A percentile compares a stretch with the other conserved stretches of the same genome.
Evolutionary conservation across 2,888 invertebrate genomes (phyloP).

Genomic region (Harpalus rufipes): DNA sequence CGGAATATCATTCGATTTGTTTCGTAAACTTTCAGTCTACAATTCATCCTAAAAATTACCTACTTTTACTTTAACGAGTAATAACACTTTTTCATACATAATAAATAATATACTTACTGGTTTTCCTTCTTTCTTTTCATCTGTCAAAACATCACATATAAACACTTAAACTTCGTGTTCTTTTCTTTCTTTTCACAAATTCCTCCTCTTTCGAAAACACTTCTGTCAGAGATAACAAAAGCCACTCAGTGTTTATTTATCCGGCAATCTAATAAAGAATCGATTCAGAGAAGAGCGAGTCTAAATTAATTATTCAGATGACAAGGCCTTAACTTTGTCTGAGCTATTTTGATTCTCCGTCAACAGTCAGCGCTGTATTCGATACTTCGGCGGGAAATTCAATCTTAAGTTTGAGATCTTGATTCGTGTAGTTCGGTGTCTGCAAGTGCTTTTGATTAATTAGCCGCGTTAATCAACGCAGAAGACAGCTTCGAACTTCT

Average conservation of each 20-base stretch:
- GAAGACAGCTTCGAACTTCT: conserved; percentile 1
- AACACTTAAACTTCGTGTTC: neutral
- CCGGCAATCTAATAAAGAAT: conserved; percentile 41
- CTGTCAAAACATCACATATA: neutral
- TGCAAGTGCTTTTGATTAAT: conserved; percentile 55
- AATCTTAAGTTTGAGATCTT: conserved; percentile 30
- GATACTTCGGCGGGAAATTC: neutral
- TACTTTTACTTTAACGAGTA: too few species aligned
- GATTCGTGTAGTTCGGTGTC: conserved; percentile 30
- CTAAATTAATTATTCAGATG: conserved; percentile 42
- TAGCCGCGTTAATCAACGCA: conserved; percentile 47
- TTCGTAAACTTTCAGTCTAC: too few species aligned
- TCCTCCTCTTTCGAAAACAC: neutral
- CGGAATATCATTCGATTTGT: too few species aligned
- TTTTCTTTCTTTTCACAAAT: neutral
- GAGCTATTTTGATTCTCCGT: conserved; percentile 21
- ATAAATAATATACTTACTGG: too few species aligned
- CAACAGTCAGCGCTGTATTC: neutral
- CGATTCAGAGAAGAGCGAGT: conserved; percentile 16
- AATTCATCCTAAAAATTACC: too few species aligned
- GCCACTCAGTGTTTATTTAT: conserved; percentile 4
- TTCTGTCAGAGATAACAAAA: conserved; percentile 5
- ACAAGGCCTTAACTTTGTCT: conserved; percentile 17
- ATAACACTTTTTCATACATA: too few species aligned
- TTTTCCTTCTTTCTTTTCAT: neutral